Percentiles rank a stretch among this genome's conserved stretches.
Evolutionary conservation across 2,888 invertebrate species (phyloP).

Genomic region (Seira sanloemensis): DNA sequence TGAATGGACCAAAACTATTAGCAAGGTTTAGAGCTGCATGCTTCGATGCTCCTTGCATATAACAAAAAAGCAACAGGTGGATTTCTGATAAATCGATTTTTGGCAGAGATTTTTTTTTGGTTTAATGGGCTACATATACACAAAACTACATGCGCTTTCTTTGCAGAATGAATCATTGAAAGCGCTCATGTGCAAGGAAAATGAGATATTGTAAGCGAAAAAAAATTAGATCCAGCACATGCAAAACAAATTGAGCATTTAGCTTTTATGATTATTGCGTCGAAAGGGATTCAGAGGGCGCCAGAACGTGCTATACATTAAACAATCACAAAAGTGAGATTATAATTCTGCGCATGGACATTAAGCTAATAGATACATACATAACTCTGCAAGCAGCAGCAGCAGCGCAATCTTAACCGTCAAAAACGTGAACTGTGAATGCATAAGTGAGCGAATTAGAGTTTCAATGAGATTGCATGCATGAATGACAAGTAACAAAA

Average conservation of each 20-base stretch:
- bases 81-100: no score
- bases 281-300: neutral
- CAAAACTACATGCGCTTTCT: neutral
- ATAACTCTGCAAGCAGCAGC: neutral
- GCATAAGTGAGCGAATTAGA: neutral
- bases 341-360: neutral
- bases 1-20: neutral
- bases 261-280: neutral
- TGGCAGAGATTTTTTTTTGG: neutral
- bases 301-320: neutral
- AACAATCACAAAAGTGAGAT: neutral
- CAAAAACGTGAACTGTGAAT: neutral
- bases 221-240: neutral
- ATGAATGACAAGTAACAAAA: slow-evolving; percentile 11
- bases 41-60: neutral
- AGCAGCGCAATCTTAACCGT: neutral
- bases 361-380: neutral
- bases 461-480: neutral
- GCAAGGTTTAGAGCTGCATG: neutral
- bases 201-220: neutral
- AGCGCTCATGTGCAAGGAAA: neutral
- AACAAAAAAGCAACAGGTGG: neutral
- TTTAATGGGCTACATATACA: neutral
- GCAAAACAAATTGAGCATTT: neutral
- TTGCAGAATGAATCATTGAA: neutral